Evolutionary conservation across 2,888 invertebrate species (phyloP).

Genomic region (Allolobophora icterica): DNA sequence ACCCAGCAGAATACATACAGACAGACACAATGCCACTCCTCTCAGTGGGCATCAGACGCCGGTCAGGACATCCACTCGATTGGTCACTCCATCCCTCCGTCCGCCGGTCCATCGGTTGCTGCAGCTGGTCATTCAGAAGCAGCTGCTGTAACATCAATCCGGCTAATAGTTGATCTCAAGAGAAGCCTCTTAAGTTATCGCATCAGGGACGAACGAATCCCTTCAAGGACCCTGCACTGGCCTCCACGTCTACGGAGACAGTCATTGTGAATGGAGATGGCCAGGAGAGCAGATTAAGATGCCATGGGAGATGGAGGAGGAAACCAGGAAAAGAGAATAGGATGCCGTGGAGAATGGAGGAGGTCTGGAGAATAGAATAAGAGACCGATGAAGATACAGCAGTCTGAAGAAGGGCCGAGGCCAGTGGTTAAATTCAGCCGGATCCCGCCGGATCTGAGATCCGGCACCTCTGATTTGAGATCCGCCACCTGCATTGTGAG

Average conservation of each 20-base stretch:
- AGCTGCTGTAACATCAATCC: neutral
- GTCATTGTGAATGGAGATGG: neutral
- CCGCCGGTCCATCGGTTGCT: too few species aligned
- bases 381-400: too few species aligned
- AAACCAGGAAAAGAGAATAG: too few species aligned
- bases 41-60: neutral
- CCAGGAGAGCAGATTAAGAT: too few species aligned
- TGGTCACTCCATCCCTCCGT: neutral
- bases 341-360: too few species aligned
- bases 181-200: neutral
- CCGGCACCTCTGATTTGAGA: too few species aligned
- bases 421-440: too few species aligned
- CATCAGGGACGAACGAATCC: neutral
- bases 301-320: too few species aligned
- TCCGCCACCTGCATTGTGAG: too few species aligned
- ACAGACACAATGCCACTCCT: neutral
- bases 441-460: too few species aligned
- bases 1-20: neutral
- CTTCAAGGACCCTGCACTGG: neutral
- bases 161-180: slow-evolving; percentile 1
- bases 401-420: too few species aligned
- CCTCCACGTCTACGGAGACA: neutral
- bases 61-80: neutral
- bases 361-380: too few species aligned
- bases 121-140: neutral